These are phyloP conservation scores for Mactromeris polynyma DNA, from an alignment of 2,888 invertebrate genomes.

Conservation along the genomic window DNA sequence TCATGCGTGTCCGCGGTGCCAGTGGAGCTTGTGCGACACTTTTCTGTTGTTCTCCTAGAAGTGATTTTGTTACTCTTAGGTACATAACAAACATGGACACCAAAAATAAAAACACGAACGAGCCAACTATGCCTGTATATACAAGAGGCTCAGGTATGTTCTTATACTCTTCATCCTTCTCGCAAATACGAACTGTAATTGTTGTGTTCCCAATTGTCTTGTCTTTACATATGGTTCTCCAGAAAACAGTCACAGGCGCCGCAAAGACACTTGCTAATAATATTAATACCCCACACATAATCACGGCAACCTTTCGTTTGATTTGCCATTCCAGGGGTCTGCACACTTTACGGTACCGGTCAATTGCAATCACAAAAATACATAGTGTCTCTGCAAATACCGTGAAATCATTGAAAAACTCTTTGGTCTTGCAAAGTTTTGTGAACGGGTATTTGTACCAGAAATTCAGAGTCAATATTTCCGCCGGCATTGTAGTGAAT, in stretches of 20 bases:
- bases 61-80: conserved; percentile 40
- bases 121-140: conserved; percentile 32
- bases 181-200: conserved; percentile 51
- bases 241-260: conserved; percentile 49
- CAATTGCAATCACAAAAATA: conserved; percentile 43
- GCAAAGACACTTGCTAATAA: conserved; percentile 42
- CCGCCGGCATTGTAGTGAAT: conserved; percentile 53
- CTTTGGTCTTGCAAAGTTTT: conserved; percentile 50
- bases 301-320: conserved; percentile 24
- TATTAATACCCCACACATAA: conserved; percentile 32
- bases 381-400: conserved; percentile 38
- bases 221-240: conserved; percentile 48
- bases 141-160: conserved; percentile 33
- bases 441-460: conserved; percentile 40
- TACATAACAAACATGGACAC: conserved; percentile 54
- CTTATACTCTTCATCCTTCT: conserved; percentile 49
- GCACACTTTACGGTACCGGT: conserved; percentile 49
- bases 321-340: conserved; percentile 47
- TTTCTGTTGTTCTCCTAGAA: not conserved
- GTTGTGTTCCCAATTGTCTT: not conserved
- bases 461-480: conserved; percentile 45
- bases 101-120: conserved; percentile 38
- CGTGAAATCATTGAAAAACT: conserved; percentile 54
- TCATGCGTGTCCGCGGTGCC: conserved; percentile 27
- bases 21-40: not conserved